Evolutionary conservation across 2,888 invertebrate species (phyloP), one percentile per base, ranked within the genome.

Genomic region (Zootermopsis nevadensis): DNA sequence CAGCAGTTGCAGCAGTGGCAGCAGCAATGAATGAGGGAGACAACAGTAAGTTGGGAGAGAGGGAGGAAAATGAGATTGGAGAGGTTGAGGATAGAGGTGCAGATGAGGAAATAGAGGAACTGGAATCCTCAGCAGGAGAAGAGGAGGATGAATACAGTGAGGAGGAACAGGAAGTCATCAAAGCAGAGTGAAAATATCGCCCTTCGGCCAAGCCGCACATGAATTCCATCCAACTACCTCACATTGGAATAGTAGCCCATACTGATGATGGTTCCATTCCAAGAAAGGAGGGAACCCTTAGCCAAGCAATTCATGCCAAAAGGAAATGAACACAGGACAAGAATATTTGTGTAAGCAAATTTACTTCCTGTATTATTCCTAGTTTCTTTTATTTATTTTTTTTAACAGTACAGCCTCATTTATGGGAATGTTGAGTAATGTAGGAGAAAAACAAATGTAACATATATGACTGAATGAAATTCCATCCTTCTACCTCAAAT

Each of bases 401-500:
- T 66, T 79, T 79, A 79, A 27, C 30, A 77, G 27, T 77, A n/a
- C 48, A 55, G 24, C 19, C 35, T 79, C 66, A 4, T 74, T 74
- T 74, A n/a, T 35, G 24, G 42, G 38, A 74, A 74, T 74, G 38
- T 74, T 38, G n/a, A 24, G 3, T 69, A 30, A 30, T 69, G 69
- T 60, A 27, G 60, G 60, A 60, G 15, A 74, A 74, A 60, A 24
- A 35, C 24, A 72, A n/a, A 27, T 38, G 3, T 74, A 38, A 74
- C 74, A n/a, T 74, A 60, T 79, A 77, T 74, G 85, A 85, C 85
- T 85, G 85, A 85, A 38, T 77, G 31, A 77, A 92, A 93, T 93
- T 93, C 93, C 93, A 93, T 93, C 93, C 93, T 93, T 92, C 93
- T 93, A 93, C 93, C 93, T 93, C 93, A 93, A 35, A 31, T 77